Evolutionary conservation across 2,888 invertebrate genomes (phyloP), one percentile per base, ranked within the genome.

Genomic region (Gnatocerus cornutus): DNA sequence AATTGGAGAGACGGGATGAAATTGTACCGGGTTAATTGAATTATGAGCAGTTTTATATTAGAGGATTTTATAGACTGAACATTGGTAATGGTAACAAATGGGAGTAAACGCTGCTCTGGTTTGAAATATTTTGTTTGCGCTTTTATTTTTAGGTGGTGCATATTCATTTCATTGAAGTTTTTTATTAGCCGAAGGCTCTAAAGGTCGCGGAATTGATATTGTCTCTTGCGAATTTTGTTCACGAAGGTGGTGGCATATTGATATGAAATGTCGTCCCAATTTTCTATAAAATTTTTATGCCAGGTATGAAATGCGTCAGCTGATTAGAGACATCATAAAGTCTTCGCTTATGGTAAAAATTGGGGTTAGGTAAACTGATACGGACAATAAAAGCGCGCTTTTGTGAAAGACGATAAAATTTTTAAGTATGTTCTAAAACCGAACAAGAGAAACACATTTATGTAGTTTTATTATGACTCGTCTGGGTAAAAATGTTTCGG

Each of bases 361-460:
- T 33, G 53, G 13, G 30, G 33, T 33, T 33, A 33, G 8, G 53
- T 53, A 53, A 53, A 33, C 33, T 12, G 53, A 53, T 53, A 30
- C 37, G 14, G 33, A 53, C 13, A 53, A 53, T 53, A 53, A 53
- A 53, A 53, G 12, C 8, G 37, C 29, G 14, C 37, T 53, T 27
- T 10, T 37, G 13, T n/a, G 33, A 53, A 14, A 27, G 27, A 29
- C 13, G 14, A 53, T 53, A 53, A 53, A 53, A 53, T 30, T 53
- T 27, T 53, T 33, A 53, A 53, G 53, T 53, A 12, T 13, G 13
- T 37, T 53, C 37, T 53, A 37, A 50, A 50, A 50, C 16, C 16
- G 27, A 29, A 50, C 48, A 50, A 50, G 48, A 50, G 29, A 37
- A 53, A 53, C 37, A 14, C 53, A 53, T 53, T 53, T 53, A n/a